Evolutionary conservation across 2,797 vertebrate genomes (phyloP).

Genomic region (Orientallactaga sibirica): DNA sequence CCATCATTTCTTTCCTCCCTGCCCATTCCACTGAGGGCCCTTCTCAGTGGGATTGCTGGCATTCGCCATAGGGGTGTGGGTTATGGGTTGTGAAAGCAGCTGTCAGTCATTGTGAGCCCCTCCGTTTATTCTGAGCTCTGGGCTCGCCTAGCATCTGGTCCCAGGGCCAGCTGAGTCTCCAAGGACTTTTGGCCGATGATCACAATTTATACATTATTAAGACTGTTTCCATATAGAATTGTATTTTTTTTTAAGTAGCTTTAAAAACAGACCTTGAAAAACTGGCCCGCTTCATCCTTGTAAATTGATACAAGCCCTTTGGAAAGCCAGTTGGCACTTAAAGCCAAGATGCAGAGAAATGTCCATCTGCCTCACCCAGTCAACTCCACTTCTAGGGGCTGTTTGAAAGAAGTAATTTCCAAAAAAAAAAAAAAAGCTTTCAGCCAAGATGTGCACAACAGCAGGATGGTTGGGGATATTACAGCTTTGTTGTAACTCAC

Average conservation of each 20-base stretch:
- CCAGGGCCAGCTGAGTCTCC: not conserved
- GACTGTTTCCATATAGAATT: conserved; percentile 36
- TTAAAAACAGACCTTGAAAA: conserved; percentile 40
- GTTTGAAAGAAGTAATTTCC: conserved; percentile 40
- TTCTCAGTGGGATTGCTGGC: too few relatives aligned
- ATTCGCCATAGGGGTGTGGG: too few relatives aligned
- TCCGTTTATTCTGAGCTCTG: not conserved
- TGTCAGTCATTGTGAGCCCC: too few relatives aligned
- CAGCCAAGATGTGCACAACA: not conserved
- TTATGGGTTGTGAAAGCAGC: too few relatives aligned
- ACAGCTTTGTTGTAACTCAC: not conserved
- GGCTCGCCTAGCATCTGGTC: not conserved
- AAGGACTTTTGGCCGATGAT: not conserved
- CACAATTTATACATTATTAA: conserved; percentile 46
- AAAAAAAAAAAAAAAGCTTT: not conserved
- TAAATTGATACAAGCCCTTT: conserved; percentile 38
- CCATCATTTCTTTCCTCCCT: too few relatives aligned
- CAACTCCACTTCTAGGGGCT: not conserved
- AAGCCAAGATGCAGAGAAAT: conserved; percentile 59
- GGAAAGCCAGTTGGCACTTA: conserved; percentile 55
- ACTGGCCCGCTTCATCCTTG: not conserved
- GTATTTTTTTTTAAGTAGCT: conserved; percentile 63
- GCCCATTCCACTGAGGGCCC: too few relatives aligned
- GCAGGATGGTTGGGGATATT: not conserved
- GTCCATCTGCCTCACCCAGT: conserved; percentile 5